Evolutionary conservation across 2,888 invertebrate genomes (phyloP).

Genomic region (Cephus pulcher): DNA sequence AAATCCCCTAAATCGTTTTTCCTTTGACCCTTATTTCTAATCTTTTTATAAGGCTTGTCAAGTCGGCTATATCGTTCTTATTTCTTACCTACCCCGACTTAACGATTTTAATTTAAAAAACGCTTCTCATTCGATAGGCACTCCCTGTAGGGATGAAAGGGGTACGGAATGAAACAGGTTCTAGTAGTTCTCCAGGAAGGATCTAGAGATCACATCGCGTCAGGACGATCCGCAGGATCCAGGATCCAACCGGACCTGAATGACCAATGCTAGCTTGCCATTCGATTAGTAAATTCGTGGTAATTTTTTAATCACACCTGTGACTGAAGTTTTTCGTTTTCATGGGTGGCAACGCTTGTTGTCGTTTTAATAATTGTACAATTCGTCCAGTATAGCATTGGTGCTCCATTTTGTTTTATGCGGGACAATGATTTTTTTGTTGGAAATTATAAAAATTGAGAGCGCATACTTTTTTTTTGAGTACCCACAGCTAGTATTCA

Average conservation of each 20-base stretch:
- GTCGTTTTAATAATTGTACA: not conserved
- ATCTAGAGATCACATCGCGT: not conserved
- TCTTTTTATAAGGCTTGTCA: not conserved
- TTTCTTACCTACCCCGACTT: not conserved
- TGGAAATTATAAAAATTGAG: not conserved
- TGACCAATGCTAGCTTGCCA: not conserved
- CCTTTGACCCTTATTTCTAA: not conserved
- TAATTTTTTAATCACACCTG: conserved; percentile 53
- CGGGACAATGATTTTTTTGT: conserved; percentile 7
- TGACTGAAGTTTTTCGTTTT: conserved; percentile 40
- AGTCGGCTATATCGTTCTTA: not conserved
- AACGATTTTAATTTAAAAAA: not conserved
- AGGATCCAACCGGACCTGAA: not conserved
- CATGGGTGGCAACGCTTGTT: conserved; percentile 3
- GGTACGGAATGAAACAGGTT: not conserved
- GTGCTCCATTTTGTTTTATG: not conserved
- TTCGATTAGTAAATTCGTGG: conserved; percentile 45
- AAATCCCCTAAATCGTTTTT: not conserved
- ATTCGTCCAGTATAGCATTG: not conserved
- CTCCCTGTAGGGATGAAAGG: not conserved
- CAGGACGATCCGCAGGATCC: not conserved
- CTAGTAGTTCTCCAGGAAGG: not conserved
- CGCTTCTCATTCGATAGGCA: not conserved
- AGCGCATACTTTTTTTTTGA: not conserved
- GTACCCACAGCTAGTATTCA: not conserved